Conservation (phyloP, 2,888 invertebrate species). For the Portevinia maculata region DNA sequence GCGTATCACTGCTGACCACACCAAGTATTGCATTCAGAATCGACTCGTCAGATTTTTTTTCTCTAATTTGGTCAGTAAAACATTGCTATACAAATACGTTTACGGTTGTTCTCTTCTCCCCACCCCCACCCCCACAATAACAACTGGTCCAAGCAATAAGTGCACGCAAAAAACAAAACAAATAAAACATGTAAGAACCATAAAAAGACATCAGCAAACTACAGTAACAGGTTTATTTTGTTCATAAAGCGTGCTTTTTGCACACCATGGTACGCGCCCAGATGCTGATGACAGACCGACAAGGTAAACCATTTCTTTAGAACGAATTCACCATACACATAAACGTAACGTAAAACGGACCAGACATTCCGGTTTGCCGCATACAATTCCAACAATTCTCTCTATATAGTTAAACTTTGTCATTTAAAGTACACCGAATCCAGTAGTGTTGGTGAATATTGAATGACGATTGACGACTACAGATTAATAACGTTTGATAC, state of each 20-base stretch:
- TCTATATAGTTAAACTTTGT: constrained; percentile 2
- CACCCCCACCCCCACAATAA: constrained; percentile 5
- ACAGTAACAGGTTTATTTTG: constrained; percentile 57
- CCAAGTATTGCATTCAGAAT: constrained; percentile 5
- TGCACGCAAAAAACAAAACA: constrained; percentile 4
- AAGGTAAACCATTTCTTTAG: constrained; percentile 63
- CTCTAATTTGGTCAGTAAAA: constrained; percentile 35
- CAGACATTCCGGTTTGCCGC: constrained; percentile 47
- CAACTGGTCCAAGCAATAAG: constrained; percentile 16
- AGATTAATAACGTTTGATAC: not conserved
- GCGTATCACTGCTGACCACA: constrained; percentile 4
- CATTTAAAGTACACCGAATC: not conserved
- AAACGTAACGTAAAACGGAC: constrained; percentile 11
- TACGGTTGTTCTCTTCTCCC: not conserved
- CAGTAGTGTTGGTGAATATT: not conserved
- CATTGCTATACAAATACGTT: constrained; percentile 16
- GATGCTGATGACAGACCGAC: constrained; percentile 62
- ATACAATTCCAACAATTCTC: not conserved
- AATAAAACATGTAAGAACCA: too few species aligned
- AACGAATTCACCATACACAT: constrained; percentile 22
- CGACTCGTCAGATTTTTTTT: constrained; percentile 18
- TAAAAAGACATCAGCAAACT: constrained; percentile 14
- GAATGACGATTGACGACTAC: constrained; percentile 1
- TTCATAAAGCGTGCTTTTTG: constrained; percentile 50
- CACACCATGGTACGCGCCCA: constrained; percentile 15